phyloP scores from a whole-genome alignment of 2,888 invertebrate species.

The Pseudococcus jackbeardsleyi region DNA sequence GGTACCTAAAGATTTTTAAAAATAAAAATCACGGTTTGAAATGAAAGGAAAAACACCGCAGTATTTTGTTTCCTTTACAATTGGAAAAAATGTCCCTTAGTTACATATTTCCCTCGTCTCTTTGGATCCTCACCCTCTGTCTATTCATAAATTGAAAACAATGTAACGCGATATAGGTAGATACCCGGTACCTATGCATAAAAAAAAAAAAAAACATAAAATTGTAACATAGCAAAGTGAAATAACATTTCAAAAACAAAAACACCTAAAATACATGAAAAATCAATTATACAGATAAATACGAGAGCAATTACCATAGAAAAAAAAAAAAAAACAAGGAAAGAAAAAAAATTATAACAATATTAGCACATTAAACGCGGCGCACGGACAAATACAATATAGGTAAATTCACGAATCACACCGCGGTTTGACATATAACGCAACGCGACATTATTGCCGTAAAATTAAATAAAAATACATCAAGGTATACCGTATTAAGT shows the following conservation, averaged over 20 bases:
- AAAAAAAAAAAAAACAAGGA: not conserved
- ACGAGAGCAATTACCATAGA: slow-evolving; percentile 34
- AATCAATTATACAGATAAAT: slow-evolving; percentile 32
- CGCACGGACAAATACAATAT: slow-evolving; percentile 49
- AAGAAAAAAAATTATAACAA: not conserved
- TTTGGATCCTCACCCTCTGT: no score
- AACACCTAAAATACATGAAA: slow-evolving; percentile 31
- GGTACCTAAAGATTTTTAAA: no score
- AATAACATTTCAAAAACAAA: not conserved
- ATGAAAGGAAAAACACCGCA: no score
- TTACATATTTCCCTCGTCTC: no score
- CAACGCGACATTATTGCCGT: slow-evolving; percentile 41
- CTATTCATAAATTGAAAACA: no score
- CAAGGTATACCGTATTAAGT: not conserved
- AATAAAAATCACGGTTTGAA: no score
- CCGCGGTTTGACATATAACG: slow-evolving; percentile 46
- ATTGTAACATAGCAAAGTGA: slow-evolving; percentile 21
- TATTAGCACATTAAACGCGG: slow-evolving; percentile 46
- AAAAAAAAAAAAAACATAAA: not conserved
- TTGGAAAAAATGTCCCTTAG: no score
- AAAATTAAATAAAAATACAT: slow-evolving; percentile 42
- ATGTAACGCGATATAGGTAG: no score
- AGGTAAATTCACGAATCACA: slow-evolving; percentile 45
- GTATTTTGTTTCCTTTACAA: no score
- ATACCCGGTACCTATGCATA: not conserved